phyloP scores from a whole-genome alignment of 2,797 vertebrate species.

The Crenichthys baileyi region DNA sequence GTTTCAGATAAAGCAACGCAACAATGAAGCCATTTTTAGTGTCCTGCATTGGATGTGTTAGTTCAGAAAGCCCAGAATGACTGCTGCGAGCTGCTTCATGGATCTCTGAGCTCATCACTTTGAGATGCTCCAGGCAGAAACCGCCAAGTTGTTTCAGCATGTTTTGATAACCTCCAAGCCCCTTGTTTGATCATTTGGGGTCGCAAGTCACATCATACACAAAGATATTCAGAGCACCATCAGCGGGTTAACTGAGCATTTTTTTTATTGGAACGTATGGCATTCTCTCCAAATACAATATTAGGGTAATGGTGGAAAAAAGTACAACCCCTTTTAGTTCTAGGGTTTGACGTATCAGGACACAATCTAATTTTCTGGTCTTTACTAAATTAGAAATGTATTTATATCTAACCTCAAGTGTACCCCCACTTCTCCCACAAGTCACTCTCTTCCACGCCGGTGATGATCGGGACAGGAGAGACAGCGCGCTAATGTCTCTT shows the following conservation, averaged over 20 bases:
- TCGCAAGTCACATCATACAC: neutral
- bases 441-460: no score
- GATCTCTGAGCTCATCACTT: neutral
- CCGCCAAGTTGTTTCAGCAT: neutral
- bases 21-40: neutral
- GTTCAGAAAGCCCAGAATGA: neutral
- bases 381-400: no score
- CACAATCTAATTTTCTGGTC: no score
- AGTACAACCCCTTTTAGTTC: no score
- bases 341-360: no score
- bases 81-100: neutral
- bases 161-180: conserved; percentile 16
- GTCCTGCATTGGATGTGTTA: conserved; percentile 3
- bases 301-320: neutral
- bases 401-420: no score
- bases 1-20: neutral
- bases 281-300: neutral
- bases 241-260: neutral
- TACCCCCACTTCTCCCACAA: no score
- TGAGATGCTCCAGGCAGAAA: conserved; percentile 21
- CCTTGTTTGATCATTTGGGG: neutral
- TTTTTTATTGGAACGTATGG: neutral
- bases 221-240: neutral
- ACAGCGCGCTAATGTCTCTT: no score
- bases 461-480: no score